Evolutionary conservation across 2,888 invertebrate genomes (phyloP).

Genomic region (Muscina levida): DNA sequence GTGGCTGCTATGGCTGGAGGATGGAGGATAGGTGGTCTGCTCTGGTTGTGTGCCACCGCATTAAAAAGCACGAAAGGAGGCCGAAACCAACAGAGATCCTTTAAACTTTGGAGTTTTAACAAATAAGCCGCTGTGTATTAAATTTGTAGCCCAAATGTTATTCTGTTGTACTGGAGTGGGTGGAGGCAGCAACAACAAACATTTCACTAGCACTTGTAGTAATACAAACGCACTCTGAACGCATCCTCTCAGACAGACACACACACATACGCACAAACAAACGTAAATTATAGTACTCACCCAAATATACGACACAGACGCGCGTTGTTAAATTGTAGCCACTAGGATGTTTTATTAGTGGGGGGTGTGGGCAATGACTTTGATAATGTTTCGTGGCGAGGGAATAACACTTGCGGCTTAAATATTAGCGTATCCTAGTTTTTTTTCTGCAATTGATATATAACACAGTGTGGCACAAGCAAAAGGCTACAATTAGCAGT

Average conservation of each 20-base stretch:
- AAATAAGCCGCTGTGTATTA: constrained; percentile 43
- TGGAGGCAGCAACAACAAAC: no score
- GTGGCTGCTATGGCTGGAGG: not conserved
- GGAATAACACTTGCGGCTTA: not conserved
- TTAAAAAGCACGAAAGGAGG: not conserved
- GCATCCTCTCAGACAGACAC: not conserved
- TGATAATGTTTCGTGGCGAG: no score
- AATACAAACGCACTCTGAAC: not conserved
- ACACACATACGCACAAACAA: no score
- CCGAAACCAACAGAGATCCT: constrained; percentile 23
- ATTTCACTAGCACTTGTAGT: constrained; percentile 9
- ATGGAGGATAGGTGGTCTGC: not conserved
- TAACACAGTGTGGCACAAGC: no score
- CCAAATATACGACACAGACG: no score
- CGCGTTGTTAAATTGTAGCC: no score
- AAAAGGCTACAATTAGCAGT: no score
- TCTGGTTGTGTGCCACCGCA: not conserved
- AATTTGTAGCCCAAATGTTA: constrained; percentile 35
- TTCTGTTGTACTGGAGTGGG: no score
- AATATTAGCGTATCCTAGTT: no score
- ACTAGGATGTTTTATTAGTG: no score
- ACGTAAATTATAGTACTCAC: no score
- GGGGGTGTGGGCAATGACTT: not conserved
- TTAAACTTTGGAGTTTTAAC: constrained; percentile 48
- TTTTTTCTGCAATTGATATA: no score